Evolutionary conservation across 64 coral and sea anemone species (phyloP).

Genomic region (Porites australiensis): DNA sequence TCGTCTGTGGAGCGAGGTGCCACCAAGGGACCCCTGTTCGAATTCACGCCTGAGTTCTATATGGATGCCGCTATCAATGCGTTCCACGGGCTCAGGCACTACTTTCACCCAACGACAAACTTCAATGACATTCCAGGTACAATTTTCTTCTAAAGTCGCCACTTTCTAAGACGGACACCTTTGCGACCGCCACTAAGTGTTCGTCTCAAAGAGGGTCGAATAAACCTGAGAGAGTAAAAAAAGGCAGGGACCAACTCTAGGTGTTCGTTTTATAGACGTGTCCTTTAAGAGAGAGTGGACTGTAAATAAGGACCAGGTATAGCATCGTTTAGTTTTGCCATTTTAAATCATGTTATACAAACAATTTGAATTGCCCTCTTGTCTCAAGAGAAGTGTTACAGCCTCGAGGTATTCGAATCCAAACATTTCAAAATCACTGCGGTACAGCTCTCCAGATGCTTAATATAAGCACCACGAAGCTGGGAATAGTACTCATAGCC

Average conservation of each 20-base stretch:
- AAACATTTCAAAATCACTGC: neutral
- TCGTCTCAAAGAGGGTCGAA: too few relatives aligned
- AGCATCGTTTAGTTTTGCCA: too few relatives aligned
- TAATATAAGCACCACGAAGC: neutral
- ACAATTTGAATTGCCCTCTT: neutral
- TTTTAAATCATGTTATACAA: neutral
- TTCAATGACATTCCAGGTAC: slow-evolving; percentile 88
- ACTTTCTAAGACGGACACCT: too few relatives aligned
- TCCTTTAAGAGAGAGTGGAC: too few relatives aligned
- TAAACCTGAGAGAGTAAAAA: too few relatives aligned
- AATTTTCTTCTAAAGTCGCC: neutral
- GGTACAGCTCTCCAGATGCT: neutral
- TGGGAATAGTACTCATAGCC: neutral
- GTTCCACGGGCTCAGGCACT: slow-evolving; percentile 86
- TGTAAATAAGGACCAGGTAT: too few relatives aligned
- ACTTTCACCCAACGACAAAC: slow-evolving; percentile 81
- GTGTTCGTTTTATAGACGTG: too few relatives aligned
- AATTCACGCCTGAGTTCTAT: slow-evolving; percentile 96
- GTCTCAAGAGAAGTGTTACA: neutral
- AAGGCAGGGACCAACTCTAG: too few relatives aligned
- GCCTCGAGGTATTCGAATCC: neutral
- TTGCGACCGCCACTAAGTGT: too few relatives aligned
- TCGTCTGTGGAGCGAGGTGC: slow-evolving; percentile 69
- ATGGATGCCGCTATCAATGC: slow-evolving; percentile 90
- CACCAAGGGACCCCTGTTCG: slow-evolving; percentile 58